Conservation (phyloP, 2,797 vertebrate genomes). For the Etheostoma perlongum region DNA sequence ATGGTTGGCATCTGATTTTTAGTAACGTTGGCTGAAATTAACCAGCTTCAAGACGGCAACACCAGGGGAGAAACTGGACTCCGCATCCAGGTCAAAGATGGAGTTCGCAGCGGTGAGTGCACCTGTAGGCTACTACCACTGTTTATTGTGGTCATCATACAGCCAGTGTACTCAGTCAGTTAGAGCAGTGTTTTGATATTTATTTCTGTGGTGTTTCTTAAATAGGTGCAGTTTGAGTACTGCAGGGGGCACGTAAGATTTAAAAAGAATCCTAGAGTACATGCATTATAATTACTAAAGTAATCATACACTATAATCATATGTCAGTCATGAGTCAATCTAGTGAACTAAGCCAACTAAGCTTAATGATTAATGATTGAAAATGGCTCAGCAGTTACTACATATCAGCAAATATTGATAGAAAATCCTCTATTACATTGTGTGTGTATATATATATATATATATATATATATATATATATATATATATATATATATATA, state of each 20-base stretch:
- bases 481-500: background rate
- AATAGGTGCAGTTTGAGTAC: too few relatives aligned
- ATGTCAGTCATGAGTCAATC: too few relatives aligned
- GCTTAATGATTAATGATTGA: background rate
- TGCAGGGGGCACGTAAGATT: too few relatives aligned
- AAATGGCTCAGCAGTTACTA: background rate
- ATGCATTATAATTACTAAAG: too few relatives aligned
- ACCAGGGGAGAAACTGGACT: conserved; percentile 49
- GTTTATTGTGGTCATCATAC: background rate
- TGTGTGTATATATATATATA: background rate
- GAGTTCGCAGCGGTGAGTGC: conserved; percentile 82
- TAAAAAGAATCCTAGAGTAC: too few relatives aligned
- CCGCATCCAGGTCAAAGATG: conserved; percentile 75
- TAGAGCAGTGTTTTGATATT: too few relatives aligned
- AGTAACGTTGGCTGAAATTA: conserved; percentile 20
- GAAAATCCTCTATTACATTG: background rate
- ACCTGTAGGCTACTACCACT: conserved; percentile 14
- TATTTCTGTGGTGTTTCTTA: too few relatives aligned
- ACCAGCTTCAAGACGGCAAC: conserved; percentile 56
- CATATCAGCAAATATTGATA: background rate
- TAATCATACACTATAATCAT: too few relatives aligned
- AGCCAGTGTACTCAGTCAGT: background rate
- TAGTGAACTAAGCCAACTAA: background rate
- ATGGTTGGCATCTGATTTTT: background rate
- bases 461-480: background rate